phyloP scores from a whole-genome alignment of 1,140 invertebrate genomes.

The Caenorhabditis inopinata region DNA sequence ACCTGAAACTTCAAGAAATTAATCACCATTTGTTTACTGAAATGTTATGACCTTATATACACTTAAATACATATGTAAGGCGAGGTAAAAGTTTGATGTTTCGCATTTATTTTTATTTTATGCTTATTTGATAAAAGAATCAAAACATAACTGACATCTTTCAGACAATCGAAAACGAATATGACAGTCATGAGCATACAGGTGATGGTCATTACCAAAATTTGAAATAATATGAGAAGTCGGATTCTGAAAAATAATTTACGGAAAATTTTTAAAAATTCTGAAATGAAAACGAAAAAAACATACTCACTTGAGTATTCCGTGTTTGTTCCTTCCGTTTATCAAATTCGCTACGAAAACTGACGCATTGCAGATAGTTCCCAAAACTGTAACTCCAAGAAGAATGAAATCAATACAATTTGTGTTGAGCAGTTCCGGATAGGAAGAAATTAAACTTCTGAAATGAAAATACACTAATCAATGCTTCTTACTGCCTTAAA shows the following conservation, averaged over 20 bases:
- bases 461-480: background rate
- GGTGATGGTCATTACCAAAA: background rate
- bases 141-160: background rate
- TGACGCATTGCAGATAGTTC: background rate
- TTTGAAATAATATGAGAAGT: background rate
- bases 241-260: background rate
- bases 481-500: too few relatives aligned
- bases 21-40: too few relatives aligned
- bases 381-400: background rate
- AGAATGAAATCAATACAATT: background rate
- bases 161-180: conserved; percentile 11
- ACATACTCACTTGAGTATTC: conserved; percentile 5
- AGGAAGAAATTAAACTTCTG: background rate
- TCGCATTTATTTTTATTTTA: too few relatives aligned
- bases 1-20: too few relatives aligned
- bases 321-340: conserved; percentile 2
- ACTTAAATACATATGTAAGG: too few relatives aligned
- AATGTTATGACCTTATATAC: too few relatives aligned
- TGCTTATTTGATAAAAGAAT: too few relatives aligned
- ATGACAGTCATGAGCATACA: background rate
- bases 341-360: background rate
- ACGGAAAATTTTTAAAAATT: too few relatives aligned
- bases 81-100: too few relatives aligned
- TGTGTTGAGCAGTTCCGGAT: background rate
- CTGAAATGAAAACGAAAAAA: background rate